Percentiles rank a stretch among this genome's conserved stretches.
These are phyloP conservation scores for Hydrozoanthus tunicans DNA, from an alignment of 64 coral and sea anemone species.

Conservation along the genomic window DNA sequence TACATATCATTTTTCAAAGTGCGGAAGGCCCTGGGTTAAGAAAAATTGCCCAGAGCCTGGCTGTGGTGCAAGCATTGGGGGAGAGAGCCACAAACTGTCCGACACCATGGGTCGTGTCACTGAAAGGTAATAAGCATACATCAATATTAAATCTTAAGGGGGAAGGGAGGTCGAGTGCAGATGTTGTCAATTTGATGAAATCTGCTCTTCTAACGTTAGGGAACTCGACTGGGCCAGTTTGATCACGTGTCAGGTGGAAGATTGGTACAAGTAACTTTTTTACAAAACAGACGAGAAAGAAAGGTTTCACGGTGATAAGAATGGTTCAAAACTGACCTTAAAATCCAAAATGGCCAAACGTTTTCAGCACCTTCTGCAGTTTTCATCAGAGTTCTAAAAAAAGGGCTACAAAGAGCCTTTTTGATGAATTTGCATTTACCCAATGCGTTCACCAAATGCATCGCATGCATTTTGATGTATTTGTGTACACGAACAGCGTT, in stretches of 20 bases:
- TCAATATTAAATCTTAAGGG: background rate
- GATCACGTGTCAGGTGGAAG: too few species aligned
- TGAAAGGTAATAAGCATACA: background rate
- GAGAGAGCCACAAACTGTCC: background rate
- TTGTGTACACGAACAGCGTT: background rate
- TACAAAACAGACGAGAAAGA: too few species aligned
- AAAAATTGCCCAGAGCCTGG: conserved; percentile 6
- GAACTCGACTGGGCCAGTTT: too few species aligned
- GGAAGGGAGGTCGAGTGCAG: background rate
- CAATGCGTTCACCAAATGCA: too few species aligned
- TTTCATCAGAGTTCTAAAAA: too few species aligned
- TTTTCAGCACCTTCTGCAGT: too few species aligned
- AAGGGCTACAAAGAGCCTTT: too few species aligned
- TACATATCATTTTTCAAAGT: background rate
- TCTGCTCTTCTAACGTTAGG: background rate
- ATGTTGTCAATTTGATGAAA: background rate
- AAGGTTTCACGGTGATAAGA: too few species aligned
- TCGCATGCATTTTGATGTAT: background rate
- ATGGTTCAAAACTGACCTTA: too few species aligned
- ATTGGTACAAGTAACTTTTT: too few species aligned
- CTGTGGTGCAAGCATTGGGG: conserved; percentile 10
- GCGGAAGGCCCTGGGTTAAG: background rate
- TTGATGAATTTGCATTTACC: too few species aligned
- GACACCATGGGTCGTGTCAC: conserved; percentile 2
- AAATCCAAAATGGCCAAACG: too few species aligned